Evolutionary conservation across 2,797 vertebrate species (phyloP), one percentile per base, ranked within the genome.

Genomic region (Myotis planiceps): DNA sequence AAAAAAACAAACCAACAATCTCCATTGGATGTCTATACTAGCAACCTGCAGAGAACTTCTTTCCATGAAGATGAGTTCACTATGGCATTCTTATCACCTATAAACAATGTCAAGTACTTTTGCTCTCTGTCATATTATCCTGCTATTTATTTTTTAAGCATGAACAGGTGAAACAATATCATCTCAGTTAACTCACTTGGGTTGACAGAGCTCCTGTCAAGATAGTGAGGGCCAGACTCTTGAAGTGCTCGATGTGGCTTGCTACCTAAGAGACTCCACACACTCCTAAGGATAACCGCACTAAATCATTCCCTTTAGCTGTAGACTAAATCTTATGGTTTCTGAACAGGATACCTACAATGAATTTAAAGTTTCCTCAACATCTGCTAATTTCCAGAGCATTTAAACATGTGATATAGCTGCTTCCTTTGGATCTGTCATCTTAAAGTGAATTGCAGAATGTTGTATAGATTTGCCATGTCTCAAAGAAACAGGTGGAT

Each of bases 401-500:
- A 72, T 49, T 86, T 69, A 49, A 93, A 69, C 23, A 27, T 32
- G 65, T 45, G 19, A 9, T 66, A 47, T 9, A 45, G n/a, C 18
- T 75, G 32, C 29, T 75, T 90, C 71, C 27, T 86, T 66, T 72
- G 55, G 16, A 14, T 85, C 72, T 37, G 5, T 51, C 79, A 69
- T 84, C 82, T 72, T 80, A 71, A 90, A 75, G 9, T 81, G 16
- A 92, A 78, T 79, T 94, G 18, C 5, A 19, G 47, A 68, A 86
- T n/a, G 1, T 55, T 55, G 25, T 12, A 13, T 29, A 47, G n/a
- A 72, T 74, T 60, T 2, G 2, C 19, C 23, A 29, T 5, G 0
- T 81, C 76, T 92, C 65, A 86, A 69, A 88, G 34, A 83, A 75
- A 80, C 39, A 87, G 27, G 10, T 90, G 60, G 29, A 72, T 92